Evolutionary conservation across 2,888 invertebrate species (phyloP).

Genomic region (Bedellia somnulentella): DNA sequence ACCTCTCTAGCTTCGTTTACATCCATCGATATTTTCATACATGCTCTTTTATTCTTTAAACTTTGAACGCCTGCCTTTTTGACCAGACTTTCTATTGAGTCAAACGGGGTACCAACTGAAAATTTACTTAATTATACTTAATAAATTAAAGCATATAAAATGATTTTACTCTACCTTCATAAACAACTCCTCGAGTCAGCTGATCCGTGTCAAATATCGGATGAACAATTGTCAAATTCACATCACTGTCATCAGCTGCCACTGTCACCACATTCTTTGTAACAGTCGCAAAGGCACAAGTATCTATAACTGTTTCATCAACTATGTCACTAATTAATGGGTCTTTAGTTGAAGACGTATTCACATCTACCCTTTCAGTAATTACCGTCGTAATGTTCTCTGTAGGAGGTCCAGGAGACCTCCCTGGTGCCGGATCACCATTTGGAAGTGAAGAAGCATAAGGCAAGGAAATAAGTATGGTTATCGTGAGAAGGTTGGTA

Average conservation of each 20-base stretch:
- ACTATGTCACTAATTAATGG: constrained; percentile 17
- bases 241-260: constrained; percentile 37
- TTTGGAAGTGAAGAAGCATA: constrained; percentile 47
- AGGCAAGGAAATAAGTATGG: constrained; percentile 37
- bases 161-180: no score
- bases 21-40: no score
- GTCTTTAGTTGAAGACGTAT: constrained; percentile 22
- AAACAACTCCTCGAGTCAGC: constrained; percentile 54
- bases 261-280: constrained; percentile 38
- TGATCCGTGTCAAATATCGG: constrained; percentile 50
- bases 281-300: constrained; percentile 41
- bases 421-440: constrained; percentile 68
- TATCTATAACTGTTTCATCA: constrained; percentile 27
- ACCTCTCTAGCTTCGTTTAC: no score
- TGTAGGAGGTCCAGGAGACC: constrained; percentile 65
- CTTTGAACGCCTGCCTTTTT: no score
- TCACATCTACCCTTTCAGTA: constrained; percentile 13
- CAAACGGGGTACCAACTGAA: no score
- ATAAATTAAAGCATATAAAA: constrained; percentile 17
- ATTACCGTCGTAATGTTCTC: constrained; percentile 18
- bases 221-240: constrained; percentile 54
- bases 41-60: no score
- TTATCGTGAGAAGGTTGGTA: constrained; percentile 20
- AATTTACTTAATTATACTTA: no score
- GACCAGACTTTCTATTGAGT: no score